Evolutionary conservation across 2,888 invertebrate species (phyloP), one percentile per base, ranked within the genome.

Genomic region (Cephus rjabovi): DNA sequence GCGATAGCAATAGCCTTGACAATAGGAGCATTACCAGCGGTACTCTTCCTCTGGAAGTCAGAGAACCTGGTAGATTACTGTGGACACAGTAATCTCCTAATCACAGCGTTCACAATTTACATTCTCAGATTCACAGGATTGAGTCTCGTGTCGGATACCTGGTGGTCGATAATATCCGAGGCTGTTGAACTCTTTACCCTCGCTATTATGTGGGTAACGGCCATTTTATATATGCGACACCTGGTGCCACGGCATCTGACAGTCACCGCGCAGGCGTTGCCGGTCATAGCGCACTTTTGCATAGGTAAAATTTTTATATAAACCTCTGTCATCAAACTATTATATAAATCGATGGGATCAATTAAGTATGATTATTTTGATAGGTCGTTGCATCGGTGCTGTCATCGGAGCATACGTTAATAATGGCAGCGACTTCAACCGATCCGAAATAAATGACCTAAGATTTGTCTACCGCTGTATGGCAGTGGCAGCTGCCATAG

Each of bases 31-130:
- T 86, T 96, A 80, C 95, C 95, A 0, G 95, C 96, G 2, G 92
- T 95, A 73, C 93, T 95, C 9, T 95, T 95, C 84, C 92, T 97
- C 40, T 95, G 95, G 93, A 95, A 95, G 92, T 96, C 97, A 3
- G 97, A 97, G 86, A 94, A 94, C 83, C 94, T 98, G 68, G 96
- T 98, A 68, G 96, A 97, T 92, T 97, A 95, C 90, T 95, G 97
- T 82, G 96, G 96, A 15, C 95, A 96, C 89, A 96, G 96, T 82
- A 97, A 97, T 90, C 94, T 97, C 77, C 94, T 97, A 86, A 97
- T 97, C 85, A 94, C 95, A 80, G 96, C 96, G n/a, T 96, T 97
- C 89, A 95, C 95, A 12, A 94, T 96, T 86, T 97, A 96, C 90
- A 96, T 96, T 81, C 31, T 33, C n/a, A 89, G 91, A 81, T 91